Base-by-base conservation (phyloP, 2,113 vertebrate genomes). In the Rhabdornis inornatus region DNA sequence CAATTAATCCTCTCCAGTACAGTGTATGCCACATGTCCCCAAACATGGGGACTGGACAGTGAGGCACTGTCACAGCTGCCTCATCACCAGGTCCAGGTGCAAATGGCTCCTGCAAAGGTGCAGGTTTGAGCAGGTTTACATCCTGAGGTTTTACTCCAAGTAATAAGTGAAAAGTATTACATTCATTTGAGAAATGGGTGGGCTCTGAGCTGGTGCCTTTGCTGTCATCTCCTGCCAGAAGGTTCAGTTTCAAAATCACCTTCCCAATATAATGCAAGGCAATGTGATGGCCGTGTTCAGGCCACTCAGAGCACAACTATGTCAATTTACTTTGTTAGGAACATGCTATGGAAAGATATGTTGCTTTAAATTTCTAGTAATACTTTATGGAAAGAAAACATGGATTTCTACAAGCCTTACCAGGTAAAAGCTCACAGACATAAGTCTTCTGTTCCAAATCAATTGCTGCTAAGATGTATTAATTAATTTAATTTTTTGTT, bases 21-120 rank as follows among this genome's bases (percentile, higher is more conserved):
- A 2, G 17, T 27, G 11, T 39, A 52, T 69, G 19, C 9, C 1
- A 3, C 70, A 42, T 3, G 5, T 10, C 6, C 25, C 3, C 28
- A 39, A 20, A 69, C 1, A 3, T 0, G 25, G 40, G 47, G 24
- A 15, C 14, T 35, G 31, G 8, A 16, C 7, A 47, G 22, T 10
- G 22, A 71, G 22, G 60, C 1, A 0, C 33, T 45, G 7, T 31
- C 61, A 56, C 37, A 75, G 15, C 13, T 79, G 25, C 35, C 25
- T 45, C 30, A 11, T 63, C 3, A 0, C 60, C 60, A 75, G 4
- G 59, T 63, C 49, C 16, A 39, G 33, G 27, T 65, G 33, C 56
- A 50, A 47, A 23, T 44, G 40, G 45, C 33, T 17, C 40, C 44
- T 5, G 13, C 3, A 37, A 76, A 72, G 47, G 9, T 65, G 11